Evolutionary conservation across 2,888 invertebrate genomes (phyloP), one percentile per base, ranked within the genome.

Genomic region (Melinaea menophilus): DNA sequence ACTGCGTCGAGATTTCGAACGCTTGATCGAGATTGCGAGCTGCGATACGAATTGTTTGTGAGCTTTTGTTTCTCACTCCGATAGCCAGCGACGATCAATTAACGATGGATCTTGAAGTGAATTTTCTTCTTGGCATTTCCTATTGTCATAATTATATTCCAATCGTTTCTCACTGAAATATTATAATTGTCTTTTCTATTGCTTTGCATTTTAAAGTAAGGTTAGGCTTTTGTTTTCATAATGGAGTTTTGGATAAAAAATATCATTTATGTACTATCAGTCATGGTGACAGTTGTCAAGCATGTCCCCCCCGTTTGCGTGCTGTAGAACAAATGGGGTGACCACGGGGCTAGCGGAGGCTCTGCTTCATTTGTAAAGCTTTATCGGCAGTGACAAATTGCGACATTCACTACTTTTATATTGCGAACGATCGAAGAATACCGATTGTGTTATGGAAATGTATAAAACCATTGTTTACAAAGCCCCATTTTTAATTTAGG

Each of bases 21-120:
- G 86, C 85, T 86, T 79, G 87, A 88, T 87, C 88, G 88, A 87
- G 81, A 87, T 85, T 87, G 86, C 88, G 88, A 89, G 86, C 89
- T 86, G 81, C 86, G 79, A 88, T 88, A 86, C 81, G 89, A 89
- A 90, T 90, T 90, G 90, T 90, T 90, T 88, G 88, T 86, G 85
- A 89, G 85, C 88, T 86, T 90, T 90, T 90, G 89, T 89, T 86
- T 86, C 84, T 83, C 85, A 84, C 82, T 84, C 80, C 81, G 77
- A 79, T 85, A 84, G 82, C 82, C 84, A 79, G 81, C 84, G 84
- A 86, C 84, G 87, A 89, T 90, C 90, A 90, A 90, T 90, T 90
- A 90, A 89, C 86, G 85, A 86, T 82, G 84, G 80, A 84, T 80
- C 78, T 79, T 81, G 79, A 56, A 79, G 82, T 84, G 84, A 84